Percentiles rank a stretch among this genome's conserved stretches.
phyloP scores from a whole-genome alignment of 2,888 invertebrate species.

The Toxonevra muliebris region DNA sequence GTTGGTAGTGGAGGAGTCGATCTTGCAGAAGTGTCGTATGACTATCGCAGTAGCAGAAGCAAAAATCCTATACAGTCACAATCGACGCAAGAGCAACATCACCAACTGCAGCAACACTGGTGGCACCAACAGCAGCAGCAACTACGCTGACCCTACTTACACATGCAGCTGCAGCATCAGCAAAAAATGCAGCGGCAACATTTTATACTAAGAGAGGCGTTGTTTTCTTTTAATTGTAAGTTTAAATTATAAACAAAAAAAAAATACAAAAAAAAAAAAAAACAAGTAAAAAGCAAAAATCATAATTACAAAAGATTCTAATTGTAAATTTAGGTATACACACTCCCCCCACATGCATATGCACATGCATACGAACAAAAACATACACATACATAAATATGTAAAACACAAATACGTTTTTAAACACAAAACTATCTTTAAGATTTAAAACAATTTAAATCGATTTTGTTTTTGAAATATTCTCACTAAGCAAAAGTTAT shows the following conservation, averaged over 20 bases:
- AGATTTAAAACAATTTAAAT: conserved; percentile 21
- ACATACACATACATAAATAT: conserved; percentile 23
- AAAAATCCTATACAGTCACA: conserved; percentile 5
- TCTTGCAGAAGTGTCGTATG: conserved; percentile 21
- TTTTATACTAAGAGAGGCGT: conserved; percentile 57
- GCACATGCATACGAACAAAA: neutral
- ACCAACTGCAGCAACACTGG: conserved; percentile 46
- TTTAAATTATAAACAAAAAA: conserved; percentile 28
- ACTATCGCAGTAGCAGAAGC: conserved; percentile 28
- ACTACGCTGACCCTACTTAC: conserved; percentile 30
- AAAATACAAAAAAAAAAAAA: conserved; percentile 21
- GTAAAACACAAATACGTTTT: conserved; percentile 1
- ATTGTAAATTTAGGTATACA: conserved; percentile 11
- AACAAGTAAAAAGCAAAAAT: conserved; percentile 38
- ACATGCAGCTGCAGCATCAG: conserved; percentile 18
- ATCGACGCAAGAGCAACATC: conserved; percentile 33
- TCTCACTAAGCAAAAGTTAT: neutral
- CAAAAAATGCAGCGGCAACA: conserved; percentile 35
- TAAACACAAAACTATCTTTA: conserved; percentile 26
- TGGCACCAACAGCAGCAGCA: conserved; percentile 38
- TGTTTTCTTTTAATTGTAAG: conserved; percentile 54
- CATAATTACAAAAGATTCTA: conserved; percentile 19
- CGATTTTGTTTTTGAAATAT: conserved; percentile 3
- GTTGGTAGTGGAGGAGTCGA: conserved; percentile 4
- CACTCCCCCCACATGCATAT: neutral